Base-by-base conservation (phyloP, 64 coral and sea anemone genomes). In the Dendronephthya gigantea region DNA sequence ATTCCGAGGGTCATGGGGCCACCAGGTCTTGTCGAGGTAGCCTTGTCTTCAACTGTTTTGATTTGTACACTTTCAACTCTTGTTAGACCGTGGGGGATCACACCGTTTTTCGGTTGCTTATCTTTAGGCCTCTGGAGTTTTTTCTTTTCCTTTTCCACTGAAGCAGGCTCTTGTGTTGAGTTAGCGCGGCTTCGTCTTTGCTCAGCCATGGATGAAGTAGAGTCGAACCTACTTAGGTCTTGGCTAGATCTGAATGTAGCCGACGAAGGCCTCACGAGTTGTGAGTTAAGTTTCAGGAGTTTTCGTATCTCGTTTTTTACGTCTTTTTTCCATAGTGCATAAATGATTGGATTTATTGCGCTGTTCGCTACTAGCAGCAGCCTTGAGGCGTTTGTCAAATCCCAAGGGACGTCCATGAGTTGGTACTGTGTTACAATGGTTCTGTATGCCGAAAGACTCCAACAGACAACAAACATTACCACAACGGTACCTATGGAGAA, bases 321-420 rank as follows among this genome's bases (percentile, higher is more conserved):
- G 72, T 79, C 72, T 79, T 19, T 79, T 34, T 79, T 79, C 72
- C 72, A 79, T 19, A 79, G 13, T 9, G 72, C 72, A 29, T 79
- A 79, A 14, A 79, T 79, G 11, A 79, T 79, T 2, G 72, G 72
- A 9, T 79, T 79, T 79, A 79, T 19, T 16, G 72, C 72, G 17
- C 19, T 28, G 36, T 79, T 79, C 32, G 72, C 36, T 19, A 79
- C 72, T 19, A 79, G 32, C 30, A 79, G 10, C 72, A 79, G 9
- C 37, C 72, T 34, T 6, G 72, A 79, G 22, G 72, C 72, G 32
- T 12, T 79, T 35, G 36, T 79, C 19, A 79, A 8, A 79, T 79
- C 32, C 72, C 32, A 39, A 79, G 30, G 30, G 2, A 79, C 32
- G 34, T 79, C 1, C 31, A 79, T 33, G 19, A 79, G 32, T 8